Percentiles rank a stretch among this genome's conserved stretches.
These are phyloP conservation scores for Caranx ignobilis DNA, from an alignment of 2,113 vertebrate genomes.

Conservation along the genomic window DNA sequence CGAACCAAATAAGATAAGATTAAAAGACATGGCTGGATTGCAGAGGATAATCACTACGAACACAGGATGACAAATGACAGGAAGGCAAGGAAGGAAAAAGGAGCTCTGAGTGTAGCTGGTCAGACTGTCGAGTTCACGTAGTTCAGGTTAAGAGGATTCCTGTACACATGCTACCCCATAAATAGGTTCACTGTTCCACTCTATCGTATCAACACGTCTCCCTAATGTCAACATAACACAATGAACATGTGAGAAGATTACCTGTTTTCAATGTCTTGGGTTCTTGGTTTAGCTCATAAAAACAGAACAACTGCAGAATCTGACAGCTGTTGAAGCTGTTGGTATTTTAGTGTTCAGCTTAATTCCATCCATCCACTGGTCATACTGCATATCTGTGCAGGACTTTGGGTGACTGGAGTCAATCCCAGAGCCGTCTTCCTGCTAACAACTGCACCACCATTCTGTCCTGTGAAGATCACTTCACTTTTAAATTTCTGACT, in stretches of 20 bases:
- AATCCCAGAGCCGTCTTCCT: too few relatives aligned
- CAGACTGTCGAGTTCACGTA: neutral
- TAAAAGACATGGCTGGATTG: conserved; percentile 9
- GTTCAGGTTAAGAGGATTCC: too few relatives aligned
- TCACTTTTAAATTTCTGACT: neutral
- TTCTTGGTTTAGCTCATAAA: conserved; percentile 9
- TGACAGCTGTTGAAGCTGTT: neutral
- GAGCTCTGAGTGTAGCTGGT: too few relatives aligned
- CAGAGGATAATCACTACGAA: neutral
- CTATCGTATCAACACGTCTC: conserved; percentile 10
- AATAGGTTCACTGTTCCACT: neutral
- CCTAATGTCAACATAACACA: neutral
- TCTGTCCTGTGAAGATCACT: neutral
- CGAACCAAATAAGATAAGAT: neutral
- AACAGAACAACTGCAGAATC: neutral
- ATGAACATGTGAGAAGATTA: neutral
- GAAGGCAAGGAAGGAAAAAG: neutral
- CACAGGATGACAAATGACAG: neutral
- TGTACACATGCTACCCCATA: neutral
- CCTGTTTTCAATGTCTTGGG: neutral
- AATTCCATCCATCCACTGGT: too few relatives aligned
- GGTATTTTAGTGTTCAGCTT: neutral
- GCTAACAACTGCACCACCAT: too few relatives aligned
- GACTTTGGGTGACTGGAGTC: too few relatives aligned
- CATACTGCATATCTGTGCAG: too few relatives aligned